phyloP scores from a whole-genome alignment of 92 coral and sea anemone genomes.

The Ricordea florida region DNA sequence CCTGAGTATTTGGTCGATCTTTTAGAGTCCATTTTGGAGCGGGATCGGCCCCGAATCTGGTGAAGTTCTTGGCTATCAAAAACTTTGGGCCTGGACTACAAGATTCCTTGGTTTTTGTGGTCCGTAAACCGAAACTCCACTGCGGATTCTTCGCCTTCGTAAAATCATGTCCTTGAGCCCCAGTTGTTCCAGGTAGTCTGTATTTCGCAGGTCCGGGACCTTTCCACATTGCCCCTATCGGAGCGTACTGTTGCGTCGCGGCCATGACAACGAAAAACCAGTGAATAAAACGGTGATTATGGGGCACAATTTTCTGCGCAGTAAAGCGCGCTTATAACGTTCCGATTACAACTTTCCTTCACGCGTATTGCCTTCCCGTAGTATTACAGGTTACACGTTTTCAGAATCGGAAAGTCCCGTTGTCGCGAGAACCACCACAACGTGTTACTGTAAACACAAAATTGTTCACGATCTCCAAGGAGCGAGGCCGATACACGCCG shows the following conservation, averaged over 20 bases:
- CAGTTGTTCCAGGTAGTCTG: slow-evolving; percentile 82
- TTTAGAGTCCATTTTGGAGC: slow-evolving; percentile 79
- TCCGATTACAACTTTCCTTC: not conserved
- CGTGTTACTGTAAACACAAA: slow-evolving; percentile 32
- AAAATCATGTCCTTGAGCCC: slow-evolving; percentile 66
- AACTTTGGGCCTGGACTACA: slow-evolving; percentile 83
- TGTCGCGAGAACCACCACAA: not conserved
- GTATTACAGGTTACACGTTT: not conserved
- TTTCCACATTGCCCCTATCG: slow-evolving; percentile 95
- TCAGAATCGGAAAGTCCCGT: not conserved
- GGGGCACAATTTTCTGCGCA: not conserved
- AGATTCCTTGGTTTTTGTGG: not conserved
- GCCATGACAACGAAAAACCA: slow-evolving; percentile 19
- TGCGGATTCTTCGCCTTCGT: slow-evolving; percentile 81
- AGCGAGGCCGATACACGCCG: slow-evolving; percentile 8
- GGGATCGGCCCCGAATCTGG: slow-evolving; percentile 85
- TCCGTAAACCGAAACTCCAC: slow-evolving; percentile 76
- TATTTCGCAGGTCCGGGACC: slow-evolving; percentile 98
- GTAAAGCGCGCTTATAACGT: not conserved
- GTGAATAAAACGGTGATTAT: no score
- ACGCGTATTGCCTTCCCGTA: not conserved
- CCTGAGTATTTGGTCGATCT: slow-evolving; percentile 59
- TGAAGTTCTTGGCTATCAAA: slow-evolving; percentile 56
- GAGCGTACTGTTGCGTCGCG: slow-evolving; percentile 57
- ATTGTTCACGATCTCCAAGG: slow-evolving; percentile 62